A percentile compares a stretch with the other conserved stretches of the same genome.
These are phyloP conservation scores for Drosophila fulvimacula DNA, from an alignment of 2,888 invertebrate genomes.

Conservation along the genomic window DNA sequence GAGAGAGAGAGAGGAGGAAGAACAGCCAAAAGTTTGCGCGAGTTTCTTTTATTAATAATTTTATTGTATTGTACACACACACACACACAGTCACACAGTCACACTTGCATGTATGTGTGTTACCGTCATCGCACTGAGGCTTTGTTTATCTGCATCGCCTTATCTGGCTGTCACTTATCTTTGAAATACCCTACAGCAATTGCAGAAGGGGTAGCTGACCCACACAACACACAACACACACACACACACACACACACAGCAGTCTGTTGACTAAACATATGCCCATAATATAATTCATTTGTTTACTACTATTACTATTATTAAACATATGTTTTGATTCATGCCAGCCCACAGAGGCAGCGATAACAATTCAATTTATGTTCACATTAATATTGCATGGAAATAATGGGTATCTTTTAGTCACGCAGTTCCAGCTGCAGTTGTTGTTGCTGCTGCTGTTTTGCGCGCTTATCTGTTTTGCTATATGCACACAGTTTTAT, in stretches of 20 bases:
- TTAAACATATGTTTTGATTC: background rate
- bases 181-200: conserved; percentile 35
- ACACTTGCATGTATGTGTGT: conserved; percentile 13
- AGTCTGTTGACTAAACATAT: background rate
- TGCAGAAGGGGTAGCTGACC: conserved; percentile 21
- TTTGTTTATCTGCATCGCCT: conserved; percentile 74
- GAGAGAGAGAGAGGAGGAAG: conserved; percentile 35
- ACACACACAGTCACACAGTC: conserved; percentile 2
- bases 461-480: conserved; percentile 74
- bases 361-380: background rate
- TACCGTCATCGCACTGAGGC: conserved; percentile 29
- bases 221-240: background rate
- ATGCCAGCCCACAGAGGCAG: background rate
- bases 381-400: background rate
- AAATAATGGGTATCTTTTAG: conserved; percentile 24
- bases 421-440: conserved; percentile 16
- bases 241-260: background rate
- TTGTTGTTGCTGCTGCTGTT: conserved; percentile 48
- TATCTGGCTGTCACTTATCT: conserved; percentile 67
- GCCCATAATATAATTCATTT: background rate
- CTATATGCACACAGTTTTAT: conserved; percentile 53
- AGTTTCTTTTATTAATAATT: conserved; percentile 60
- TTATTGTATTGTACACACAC: conserved; percentile 25
- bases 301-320: background rate
- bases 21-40: conserved; percentile 38